These are phyloP conservation scores for Rhegmatorhina hoffmannsi DNA, from an alignment of 2,113 vertebrate species.

Conservation along the genomic window DNA sequence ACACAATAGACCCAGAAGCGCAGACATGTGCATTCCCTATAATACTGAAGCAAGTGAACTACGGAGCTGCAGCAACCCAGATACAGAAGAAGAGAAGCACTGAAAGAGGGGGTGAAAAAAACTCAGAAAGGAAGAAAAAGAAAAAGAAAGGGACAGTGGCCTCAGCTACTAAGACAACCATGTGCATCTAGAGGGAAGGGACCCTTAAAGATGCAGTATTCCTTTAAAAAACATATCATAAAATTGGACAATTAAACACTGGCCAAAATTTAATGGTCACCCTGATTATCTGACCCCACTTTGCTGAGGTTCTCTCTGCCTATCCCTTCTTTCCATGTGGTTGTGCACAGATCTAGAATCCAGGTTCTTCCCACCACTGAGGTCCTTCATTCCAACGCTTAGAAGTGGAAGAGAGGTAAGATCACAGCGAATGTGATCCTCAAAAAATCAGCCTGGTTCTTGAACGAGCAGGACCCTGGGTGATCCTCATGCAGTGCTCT, in stretches of 20 bases:
- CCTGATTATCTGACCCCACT: background rate
- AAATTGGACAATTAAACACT: conserved; percentile 48
- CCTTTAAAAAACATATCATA: conserved; percentile 64
- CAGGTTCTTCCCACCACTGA: background rate
- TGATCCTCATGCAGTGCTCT: background rate
- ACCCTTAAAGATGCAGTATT: conserved; percentile 78
- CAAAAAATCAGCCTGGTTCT: background rate
- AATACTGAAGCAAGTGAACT: conserved; percentile 72
- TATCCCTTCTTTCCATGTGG: background rate
- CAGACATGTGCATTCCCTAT: conserved; percentile 74
- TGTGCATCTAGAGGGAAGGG: conserved; percentile 70
- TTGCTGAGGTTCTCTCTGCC: conserved; percentile 22
- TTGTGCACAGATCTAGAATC: background rate
- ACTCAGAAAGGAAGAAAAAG: conserved; percentile 54
- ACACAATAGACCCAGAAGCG: conserved; percentile 73
- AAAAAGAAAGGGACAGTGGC: conserved; percentile 72
- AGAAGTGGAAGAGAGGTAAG: background rate
- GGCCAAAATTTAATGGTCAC: background rate
- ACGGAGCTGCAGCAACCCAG: conserved; percentile 64
- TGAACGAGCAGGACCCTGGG: background rate
- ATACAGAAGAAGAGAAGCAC: conserved; percentile 59
- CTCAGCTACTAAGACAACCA: conserved; percentile 76
- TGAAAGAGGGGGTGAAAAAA: conserved; percentile 52
- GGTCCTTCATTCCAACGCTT: background rate
- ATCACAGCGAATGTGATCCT: background rate